phyloP scores from a whole-genome alignment of 92 coral and sea anemone species.

The Plumapathes pennacea region DNA sequence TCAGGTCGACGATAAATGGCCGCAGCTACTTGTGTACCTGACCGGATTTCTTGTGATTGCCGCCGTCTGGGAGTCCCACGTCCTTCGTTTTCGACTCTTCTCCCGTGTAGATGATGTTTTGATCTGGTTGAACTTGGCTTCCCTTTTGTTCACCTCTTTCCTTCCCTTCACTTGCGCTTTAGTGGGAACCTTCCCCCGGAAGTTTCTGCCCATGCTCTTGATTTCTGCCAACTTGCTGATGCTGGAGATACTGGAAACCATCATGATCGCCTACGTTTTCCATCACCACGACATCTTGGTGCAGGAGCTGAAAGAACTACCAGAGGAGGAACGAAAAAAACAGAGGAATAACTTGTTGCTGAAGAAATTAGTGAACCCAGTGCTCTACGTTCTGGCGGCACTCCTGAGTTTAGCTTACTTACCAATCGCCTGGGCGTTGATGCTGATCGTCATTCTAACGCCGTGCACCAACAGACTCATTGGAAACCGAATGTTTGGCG shows the following conservation, averaged over 20 bases:
- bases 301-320: constrained; percentile 76
- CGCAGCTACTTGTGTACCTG: constrained; percentile 74
- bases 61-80: constrained; percentile 95
- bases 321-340: constrained; percentile 69
- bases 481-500: constrained; percentile 89
- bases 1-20: constrained; percentile 62
- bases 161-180: constrained; percentile 84
- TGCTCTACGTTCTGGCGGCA: constrained; percentile 76
- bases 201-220: constrained; percentile 71
- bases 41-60: constrained; percentile 85
- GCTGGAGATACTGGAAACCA: constrained; percentile 78
- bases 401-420: constrained; percentile 51
- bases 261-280: constrained; percentile 76
- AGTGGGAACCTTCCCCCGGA: constrained; percentile 65
- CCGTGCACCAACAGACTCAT: constrained; percentile 87
- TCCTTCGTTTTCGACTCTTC: constrained; percentile 84
- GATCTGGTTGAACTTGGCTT: constrained; percentile 85
- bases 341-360: constrained; percentile 82
- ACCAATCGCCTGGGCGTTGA: constrained; percentile 69
- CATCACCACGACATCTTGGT: constrained; percentile 60
- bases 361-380: constrained; percentile 80
- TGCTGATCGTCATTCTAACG: constrained; percentile 72
- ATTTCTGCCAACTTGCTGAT: constrained; percentile 77
- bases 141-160: constrained; percentile 88
- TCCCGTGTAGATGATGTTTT: constrained; percentile 88